Percentiles rank a stretch among this genome's conserved stretches.
These are phyloP conservation scores for Villa cingulata DNA, from an alignment of 2,888 invertebrate species.

Conservation along the genomic window DNA sequence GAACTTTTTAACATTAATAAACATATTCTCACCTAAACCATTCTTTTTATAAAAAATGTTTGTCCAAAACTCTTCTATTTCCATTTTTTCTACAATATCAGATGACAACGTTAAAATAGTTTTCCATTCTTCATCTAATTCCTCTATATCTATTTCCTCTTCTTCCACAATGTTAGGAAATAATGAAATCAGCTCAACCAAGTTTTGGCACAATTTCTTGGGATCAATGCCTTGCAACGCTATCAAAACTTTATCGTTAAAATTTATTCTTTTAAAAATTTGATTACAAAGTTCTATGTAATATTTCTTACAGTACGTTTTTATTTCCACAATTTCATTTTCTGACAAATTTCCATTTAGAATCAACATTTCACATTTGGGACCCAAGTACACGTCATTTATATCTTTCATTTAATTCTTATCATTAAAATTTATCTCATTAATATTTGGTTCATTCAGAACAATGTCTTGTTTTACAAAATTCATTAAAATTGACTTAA, in stretches of 20 bases:
- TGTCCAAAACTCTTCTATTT: constrained; percentile 6
- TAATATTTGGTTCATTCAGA: too few species aligned
- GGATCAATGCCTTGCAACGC: constrained; percentile 5
- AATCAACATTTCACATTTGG: too few species aligned
- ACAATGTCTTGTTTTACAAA: too few species aligned
- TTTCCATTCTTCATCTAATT: constrained; percentile 10
- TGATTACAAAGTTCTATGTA: constrained; percentile 4
- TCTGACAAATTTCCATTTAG: too few species aligned
- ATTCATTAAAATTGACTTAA: too few species aligned
- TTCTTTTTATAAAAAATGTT: constrained; percentile 9
- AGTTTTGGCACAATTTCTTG: background rate
- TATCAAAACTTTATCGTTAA: constrained; percentile 5
- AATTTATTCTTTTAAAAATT: constrained; percentile 7
- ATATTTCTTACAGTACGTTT: constrained; percentile 5
- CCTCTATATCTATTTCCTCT: constrained; percentile 1
- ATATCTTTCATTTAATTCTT: too few species aligned
- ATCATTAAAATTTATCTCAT: too few species aligned
- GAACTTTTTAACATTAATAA: constrained; percentile 3
- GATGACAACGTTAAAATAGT: constrained; percentile 4
- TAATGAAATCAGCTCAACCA: background rate
- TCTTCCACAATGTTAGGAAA: constrained; percentile 6
- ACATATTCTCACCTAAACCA: constrained; percentile 5
- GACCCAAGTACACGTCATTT: too few species aligned
- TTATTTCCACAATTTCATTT: background rate
- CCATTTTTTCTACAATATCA: too few species aligned